Conservation (phyloP, 23 tunicate genomes). For the Clavelina lepadiformis region DNA sequence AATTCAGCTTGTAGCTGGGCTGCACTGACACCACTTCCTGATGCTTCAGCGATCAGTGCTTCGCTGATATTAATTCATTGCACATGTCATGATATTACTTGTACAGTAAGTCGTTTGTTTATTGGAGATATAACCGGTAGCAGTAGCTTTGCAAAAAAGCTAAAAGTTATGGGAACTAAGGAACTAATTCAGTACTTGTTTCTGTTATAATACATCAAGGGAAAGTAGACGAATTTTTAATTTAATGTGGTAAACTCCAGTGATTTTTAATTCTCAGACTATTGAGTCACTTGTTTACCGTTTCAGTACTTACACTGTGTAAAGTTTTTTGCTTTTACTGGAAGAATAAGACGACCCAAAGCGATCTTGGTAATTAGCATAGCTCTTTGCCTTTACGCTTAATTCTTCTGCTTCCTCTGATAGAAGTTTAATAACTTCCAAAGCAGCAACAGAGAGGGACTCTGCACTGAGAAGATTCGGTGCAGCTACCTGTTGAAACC, state of each 20-base stretch:
- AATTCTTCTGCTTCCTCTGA: slow-evolving; percentile 56
- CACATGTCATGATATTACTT: too few relatives aligned
- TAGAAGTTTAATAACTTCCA: slow-evolving; percentile 61
- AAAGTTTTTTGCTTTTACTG: slow-evolving; percentile 45
- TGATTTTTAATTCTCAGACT: too few relatives aligned
- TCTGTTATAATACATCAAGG: too few relatives aligned
- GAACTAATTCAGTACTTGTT: too few relatives aligned
- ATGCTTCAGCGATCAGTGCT: slow-evolving; percentile 73
- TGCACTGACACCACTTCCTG: slow-evolving; percentile 64
- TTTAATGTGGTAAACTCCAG: too few relatives aligned
- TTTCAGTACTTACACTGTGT: slow-evolving; percentile 88
- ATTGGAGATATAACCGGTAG: too few relatives aligned
- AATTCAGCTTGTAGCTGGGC: slow-evolving; percentile 87
- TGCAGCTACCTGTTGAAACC: slow-evolving; percentile 76
- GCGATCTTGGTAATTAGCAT: slow-evolving; percentile 88
- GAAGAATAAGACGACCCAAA: slow-evolving; percentile 79
- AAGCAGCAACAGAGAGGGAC: slow-evolving; percentile 53
- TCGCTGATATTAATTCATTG: slow-evolving; percentile 68
- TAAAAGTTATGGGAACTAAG: too few relatives aligned
- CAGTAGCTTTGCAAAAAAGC: too few relatives aligned
- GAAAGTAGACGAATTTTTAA: too few relatives aligned
- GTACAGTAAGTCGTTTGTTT: too few relatives aligned
- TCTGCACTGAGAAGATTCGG: slow-evolving; percentile 64
- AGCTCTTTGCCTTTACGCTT: slow-evolving; percentile 62
- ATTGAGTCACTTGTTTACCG: not conserved